Conservation (phyloP, 2,113 vertebrate species). For the Pelusios castaneus region DNA sequence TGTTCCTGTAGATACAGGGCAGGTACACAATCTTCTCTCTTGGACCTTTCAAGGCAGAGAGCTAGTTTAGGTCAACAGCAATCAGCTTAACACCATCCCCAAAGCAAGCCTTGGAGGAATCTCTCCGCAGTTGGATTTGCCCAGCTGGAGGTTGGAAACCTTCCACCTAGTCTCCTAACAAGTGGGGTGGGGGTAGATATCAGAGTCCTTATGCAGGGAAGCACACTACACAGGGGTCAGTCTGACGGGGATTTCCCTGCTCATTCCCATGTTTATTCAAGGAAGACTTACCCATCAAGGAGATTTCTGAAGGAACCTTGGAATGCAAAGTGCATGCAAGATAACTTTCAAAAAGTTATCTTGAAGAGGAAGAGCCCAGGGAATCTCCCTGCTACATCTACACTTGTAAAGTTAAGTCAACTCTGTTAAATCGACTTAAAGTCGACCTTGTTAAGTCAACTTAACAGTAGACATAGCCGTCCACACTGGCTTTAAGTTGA, state of each 20-base stretch:
- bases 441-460: too few species aligned
- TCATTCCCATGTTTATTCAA: neutral
- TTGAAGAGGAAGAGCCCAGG: neutral
- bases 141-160: fast-evolving
- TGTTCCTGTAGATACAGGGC: constrained; percentile 93
- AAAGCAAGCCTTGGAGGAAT: neutral
- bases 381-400: neutral
- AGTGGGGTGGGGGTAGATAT: neutral
- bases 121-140: neutral
- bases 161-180: fast-evolving
- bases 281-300: neutral
- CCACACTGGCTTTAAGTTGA: too few species aligned
- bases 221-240: fast-evolving
- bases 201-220: neutral
- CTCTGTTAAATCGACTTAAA: too few species aligned
- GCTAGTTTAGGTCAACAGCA: fast-evolving
- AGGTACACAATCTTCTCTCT: constrained; percentile 90
- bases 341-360: neutral
- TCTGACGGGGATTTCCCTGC: neutral
- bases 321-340: neutral
- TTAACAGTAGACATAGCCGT: too few species aligned
- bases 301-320: too few species aligned
- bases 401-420: too few species aligned
- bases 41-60: constrained; percentile 76
- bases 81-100: neutral